Evolutionary conservation across 2,888 invertebrate genomes (phyloP).

Genomic region (Caenorhabditis sp.): DNA sequence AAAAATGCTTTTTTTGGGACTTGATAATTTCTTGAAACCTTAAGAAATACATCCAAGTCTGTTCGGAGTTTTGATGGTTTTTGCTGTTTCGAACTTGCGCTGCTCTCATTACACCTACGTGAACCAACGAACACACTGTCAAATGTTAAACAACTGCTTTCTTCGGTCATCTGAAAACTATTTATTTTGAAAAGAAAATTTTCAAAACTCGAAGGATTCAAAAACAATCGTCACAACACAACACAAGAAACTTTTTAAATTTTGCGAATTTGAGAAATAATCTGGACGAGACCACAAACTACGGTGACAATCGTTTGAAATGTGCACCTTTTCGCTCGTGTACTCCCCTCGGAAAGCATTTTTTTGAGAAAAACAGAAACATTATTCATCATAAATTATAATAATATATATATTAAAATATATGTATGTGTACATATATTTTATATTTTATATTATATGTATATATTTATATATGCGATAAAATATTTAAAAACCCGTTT

Average conservation of each 20-base stretch:
- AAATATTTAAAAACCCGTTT: no score
- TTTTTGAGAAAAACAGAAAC: no score
- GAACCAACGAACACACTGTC: constrained; percentile 29
- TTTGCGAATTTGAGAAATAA: constrained; percentile 7
- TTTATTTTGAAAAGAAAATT: background rate
- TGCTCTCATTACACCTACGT: background rate
- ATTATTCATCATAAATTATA: background rate
- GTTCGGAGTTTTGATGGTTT: constrained; percentile 11
- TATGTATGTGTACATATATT: background rate
- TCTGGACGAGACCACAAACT: constrained; percentile 30
- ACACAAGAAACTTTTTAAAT: constrained; percentile 19
- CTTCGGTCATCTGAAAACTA: constrained; percentile 36
- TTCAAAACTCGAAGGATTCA: no score
- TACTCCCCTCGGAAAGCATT: constrained; percentile 53
- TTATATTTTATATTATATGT: no score
- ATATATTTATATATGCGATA: no score
- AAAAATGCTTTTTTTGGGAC: no score
- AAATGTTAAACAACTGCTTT: constrained; percentile 8
- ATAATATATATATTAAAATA: background rate
- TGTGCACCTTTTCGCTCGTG: constrained; percentile 41
- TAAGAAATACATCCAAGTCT: constrained; percentile 23
- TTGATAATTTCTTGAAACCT: no score
- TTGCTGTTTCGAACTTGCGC: background rate
- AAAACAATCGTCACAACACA: no score
- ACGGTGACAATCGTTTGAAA: constrained; percentile 44